These are phyloP conservation scores for Rhinoptilus africanus DNA, from an alignment of 2,113 vertebrate genomes.

Conservation along the genomic window DNA sequence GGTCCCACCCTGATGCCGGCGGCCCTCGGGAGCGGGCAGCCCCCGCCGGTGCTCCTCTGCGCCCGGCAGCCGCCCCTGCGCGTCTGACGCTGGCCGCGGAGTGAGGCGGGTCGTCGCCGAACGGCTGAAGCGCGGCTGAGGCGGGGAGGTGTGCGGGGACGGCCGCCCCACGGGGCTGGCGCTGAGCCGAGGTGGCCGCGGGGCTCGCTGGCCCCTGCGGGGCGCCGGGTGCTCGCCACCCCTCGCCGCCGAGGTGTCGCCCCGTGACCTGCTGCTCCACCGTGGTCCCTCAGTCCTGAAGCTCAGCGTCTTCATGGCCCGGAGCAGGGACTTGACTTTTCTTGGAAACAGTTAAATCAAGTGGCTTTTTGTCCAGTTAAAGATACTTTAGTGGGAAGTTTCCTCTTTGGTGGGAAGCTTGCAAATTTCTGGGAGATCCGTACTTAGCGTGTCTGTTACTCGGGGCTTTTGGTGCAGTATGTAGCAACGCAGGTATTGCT, in stretches of 20 bases:
- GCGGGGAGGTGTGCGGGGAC: not conserved
- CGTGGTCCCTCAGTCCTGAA: not conserved
- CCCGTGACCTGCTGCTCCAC: not conserved
- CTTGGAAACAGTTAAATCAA: not conserved
- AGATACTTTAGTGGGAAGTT: not conserved
- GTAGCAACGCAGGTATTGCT: accelerated
- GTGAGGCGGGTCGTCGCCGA: not conserved
- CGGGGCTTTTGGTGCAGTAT: not conserved
- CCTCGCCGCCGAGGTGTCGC: not conserved
- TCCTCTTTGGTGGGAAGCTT: not conserved
- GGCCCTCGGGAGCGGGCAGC: not conserved
- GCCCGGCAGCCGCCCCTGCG: not conserved
- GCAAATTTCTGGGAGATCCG: accelerated
- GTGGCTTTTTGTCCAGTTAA: not conserved
- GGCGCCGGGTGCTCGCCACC: not conserved
- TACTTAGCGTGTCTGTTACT: accelerated
- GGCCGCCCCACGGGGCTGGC: not conserved
- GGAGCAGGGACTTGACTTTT: not conserved
- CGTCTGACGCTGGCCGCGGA: not conserved
- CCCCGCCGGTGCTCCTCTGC: not conserved
- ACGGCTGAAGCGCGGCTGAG: not conserved
- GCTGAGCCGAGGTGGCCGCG: not conserved
- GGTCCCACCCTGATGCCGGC: not conserved
- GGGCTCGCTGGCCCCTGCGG: not conserved
- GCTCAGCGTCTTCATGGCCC: accelerated